Evolutionary conservation across 2,888 invertebrate species (phyloP).

Genomic region (Nesidiocoris tenuis): DNA sequence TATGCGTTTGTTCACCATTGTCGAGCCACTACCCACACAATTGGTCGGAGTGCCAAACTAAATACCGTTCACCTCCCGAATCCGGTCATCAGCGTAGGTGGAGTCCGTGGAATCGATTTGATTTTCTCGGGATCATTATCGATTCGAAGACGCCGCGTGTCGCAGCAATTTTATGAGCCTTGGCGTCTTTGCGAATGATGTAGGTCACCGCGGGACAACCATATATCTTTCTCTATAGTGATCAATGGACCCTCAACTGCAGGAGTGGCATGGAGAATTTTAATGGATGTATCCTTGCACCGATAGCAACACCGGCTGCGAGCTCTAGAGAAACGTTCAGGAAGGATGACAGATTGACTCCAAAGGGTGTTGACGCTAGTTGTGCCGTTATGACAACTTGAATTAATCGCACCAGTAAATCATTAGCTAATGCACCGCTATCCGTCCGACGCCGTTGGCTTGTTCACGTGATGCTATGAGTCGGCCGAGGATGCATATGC

Average conservation of each 20-base stretch:
- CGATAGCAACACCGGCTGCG: slow-evolving; percentile 4
- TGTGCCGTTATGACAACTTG: slow-evolving; percentile 39
- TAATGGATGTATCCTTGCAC: slow-evolving; percentile 19
- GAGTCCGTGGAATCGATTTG: no score
- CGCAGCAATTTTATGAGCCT: no score
- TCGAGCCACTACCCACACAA: no score
- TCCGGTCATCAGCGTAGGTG: no score
- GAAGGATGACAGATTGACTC: slow-evolving; percentile 25
- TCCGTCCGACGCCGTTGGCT: slow-evolving; percentile 2
- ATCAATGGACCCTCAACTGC: slow-evolving; percentile 16
- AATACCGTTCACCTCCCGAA: no score
- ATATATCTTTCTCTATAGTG: slow-evolving; percentile 9
- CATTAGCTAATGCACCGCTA: slow-evolving; percentile 26
- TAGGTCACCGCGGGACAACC: slow-evolving; percentile 24
- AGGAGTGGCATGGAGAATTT: slow-evolving; percentile 21
- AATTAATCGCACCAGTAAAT: slow-evolving; percentile 37
- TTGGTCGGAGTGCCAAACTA: no score
- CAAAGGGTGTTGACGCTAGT: slow-evolving; percentile 35
- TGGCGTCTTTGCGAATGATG: slow-evolving; percentile 8
- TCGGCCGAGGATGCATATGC: slow-evolving; percentile 29
- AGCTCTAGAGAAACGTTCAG: neutral
- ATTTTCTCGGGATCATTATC: no score
- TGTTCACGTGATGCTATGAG: neutral
- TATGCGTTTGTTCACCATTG: no score
- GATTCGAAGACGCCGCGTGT: no score